These are phyloP conservation scores for Aleadryas rufinucha DNA, from an alignment of 2,113 vertebrate species.

Conservation along the genomic window DNA sequence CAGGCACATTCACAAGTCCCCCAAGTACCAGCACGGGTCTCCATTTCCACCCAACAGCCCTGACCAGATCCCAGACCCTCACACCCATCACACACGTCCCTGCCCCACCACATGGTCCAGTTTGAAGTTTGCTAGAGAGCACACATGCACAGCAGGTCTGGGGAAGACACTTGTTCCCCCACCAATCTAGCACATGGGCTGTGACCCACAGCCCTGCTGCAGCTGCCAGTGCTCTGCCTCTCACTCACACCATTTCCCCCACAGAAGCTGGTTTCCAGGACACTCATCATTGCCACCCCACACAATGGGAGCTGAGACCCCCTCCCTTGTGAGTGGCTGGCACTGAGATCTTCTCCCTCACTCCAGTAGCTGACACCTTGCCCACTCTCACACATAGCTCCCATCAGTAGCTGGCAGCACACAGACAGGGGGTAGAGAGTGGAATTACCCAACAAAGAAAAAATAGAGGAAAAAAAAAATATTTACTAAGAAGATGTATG, in stretches of 20 bases:
- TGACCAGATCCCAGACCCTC: background rate
- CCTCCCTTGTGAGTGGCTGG: background rate
- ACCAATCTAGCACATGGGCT: background rate
- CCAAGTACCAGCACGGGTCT: background rate
- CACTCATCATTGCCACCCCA: background rate
- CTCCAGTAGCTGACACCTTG: background rate
- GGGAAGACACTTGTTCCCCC: fast-evolving
- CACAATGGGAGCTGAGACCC: background rate
- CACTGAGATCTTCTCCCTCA: background rate
- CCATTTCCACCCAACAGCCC: background rate
- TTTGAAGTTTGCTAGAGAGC: background rate
- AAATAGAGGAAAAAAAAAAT: background rate
- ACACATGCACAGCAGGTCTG: background rate
- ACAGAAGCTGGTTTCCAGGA: background rate
- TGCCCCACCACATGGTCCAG: background rate
- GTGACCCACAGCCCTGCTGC: background rate
- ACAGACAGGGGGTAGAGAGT: no score
- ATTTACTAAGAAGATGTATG: background rate
- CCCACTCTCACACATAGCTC: background rate
- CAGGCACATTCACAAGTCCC: background rate
- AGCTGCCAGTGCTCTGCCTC: fast-evolving
- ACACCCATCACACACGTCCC: background rate
- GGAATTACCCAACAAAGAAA: background rate
- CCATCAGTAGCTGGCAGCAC: background rate
- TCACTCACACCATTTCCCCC: background rate